Evolutionary conservation across 2,888 invertebrate genomes (phyloP).

Genomic region (Laothoe populi): DNA sequence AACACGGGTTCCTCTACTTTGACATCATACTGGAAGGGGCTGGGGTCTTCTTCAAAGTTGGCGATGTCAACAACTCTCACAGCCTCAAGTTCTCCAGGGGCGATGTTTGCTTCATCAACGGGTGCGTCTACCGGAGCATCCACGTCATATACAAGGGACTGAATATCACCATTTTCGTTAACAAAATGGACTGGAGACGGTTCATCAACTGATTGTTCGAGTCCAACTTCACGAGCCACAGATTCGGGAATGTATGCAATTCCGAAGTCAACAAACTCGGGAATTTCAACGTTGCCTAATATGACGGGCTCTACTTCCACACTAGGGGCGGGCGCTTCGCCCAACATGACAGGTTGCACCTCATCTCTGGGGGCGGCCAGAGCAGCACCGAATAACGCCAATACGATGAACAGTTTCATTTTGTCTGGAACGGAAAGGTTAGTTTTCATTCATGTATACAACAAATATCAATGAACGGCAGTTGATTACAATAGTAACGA

Average conservation of each 20-base stretch:
- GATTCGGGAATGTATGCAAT: slow-evolving; percentile 14
- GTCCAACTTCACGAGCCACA: slow-evolving; percentile 4
- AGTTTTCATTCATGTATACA: no score
- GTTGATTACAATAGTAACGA: neutral
- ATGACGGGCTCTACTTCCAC: slow-evolving; percentile 31
- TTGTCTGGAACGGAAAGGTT: slow-evolving; percentile 53
- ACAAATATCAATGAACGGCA: neutral
- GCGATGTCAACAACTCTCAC: slow-evolving; percentile 31
- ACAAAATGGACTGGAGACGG: slow-evolving; percentile 11
- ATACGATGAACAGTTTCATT: slow-evolving; percentile 65
- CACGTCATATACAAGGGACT: neutral
- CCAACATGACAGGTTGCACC: slow-evolving; percentile 35
- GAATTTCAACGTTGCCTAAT: slow-evolving; percentile 33
- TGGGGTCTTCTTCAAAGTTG: slow-evolving; percentile 23
- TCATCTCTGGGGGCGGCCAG: slow-evolving; percentile 41
- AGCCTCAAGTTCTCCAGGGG: slow-evolving; percentile 29
- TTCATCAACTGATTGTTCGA: neutral
- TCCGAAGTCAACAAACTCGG: slow-evolving; percentile 17
- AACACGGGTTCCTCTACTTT: slow-evolving; percentile 24
- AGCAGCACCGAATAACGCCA: slow-evolving; percentile 60
- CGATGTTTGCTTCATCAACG: slow-evolving; percentile 1
- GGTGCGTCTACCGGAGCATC: neutral
- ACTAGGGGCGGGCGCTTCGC: slow-evolving; percentile 37
- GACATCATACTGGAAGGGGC: neutral
- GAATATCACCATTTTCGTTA: slow-evolving; percentile 6